Conservation (phyloP, 2,888 invertebrate species). For the Euspilapteryx auroguttella region DNA sequence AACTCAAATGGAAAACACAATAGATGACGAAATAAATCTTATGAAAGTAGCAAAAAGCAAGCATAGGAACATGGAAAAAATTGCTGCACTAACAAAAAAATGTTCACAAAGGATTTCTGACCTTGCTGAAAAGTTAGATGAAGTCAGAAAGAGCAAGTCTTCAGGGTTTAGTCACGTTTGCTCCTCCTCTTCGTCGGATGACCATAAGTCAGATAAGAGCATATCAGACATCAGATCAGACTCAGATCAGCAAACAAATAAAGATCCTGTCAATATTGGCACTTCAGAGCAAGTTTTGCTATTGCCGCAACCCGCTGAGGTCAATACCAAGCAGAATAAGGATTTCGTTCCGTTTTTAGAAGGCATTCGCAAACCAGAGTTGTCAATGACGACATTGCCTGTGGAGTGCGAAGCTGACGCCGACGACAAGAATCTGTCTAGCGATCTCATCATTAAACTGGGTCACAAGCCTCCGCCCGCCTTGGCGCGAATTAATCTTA, state of each 20-base stretch:
- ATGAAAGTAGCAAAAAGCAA: slow-evolving; percentile 41
- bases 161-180: slow-evolving; percentile 37
- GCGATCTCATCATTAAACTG: neutral
- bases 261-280: neutral
- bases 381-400: slow-evolving; percentile 8
- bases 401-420: slow-evolving; percentile 10
- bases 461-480: slow-evolving; percentile 44
- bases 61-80: slow-evolving; percentile 51
- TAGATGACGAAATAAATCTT: slow-evolving; percentile 22
- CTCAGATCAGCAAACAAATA: neutral
- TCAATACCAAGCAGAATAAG: too few species aligned
- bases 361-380: slow-evolving; percentile 31
- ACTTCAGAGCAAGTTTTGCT: neutral
- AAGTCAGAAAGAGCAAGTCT: slow-evolving; percentile 48
- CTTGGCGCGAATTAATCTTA: slow-evolving; percentile 31
- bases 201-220: slow-evolving; percentile 22
- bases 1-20: neutral
- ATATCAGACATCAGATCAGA: neutral
- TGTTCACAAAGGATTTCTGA: slow-evolving; percentile 47
- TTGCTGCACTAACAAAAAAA: slow-evolving; percentile 46
- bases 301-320: neutral
- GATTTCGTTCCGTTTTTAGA: slow-evolving; percentile 22
- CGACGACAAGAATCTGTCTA: slow-evolving; percentile 4
- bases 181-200: slow-evolving; percentile 26
- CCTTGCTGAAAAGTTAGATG: slow-evolving; percentile 45